A percentile compares a stretch with the other conserved stretches of the same genome.
phyloP scores from a whole-genome alignment of 2,113 vertebrate genomes.

The Daphoenositta chrysoptera region DNA sequence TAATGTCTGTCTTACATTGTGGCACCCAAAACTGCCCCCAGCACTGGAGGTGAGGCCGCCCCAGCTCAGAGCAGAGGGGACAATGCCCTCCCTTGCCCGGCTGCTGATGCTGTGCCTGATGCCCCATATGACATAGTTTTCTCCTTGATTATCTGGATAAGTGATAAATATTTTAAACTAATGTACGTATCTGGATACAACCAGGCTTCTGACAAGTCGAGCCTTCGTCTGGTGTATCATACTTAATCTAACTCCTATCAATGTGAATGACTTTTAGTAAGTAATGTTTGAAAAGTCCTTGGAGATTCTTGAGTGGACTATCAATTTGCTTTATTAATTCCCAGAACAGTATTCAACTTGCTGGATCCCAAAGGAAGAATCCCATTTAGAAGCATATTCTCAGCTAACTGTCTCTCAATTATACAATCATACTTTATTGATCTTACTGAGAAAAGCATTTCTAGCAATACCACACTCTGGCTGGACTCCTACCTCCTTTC shows the following conservation, averaged over 20 bases:
- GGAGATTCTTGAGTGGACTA: conserved; percentile 16
- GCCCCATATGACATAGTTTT: background rate
- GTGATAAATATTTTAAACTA: background rate
- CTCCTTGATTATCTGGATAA: background rate
- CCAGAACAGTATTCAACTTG: background rate
- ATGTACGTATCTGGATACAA: background rate
- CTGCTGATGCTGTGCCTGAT: background rate
- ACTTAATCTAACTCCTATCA: background rate
- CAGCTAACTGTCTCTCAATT: conserved; percentile 34
- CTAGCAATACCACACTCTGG: background rate
- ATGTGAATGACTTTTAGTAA: background rate
- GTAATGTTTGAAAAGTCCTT: background rate
- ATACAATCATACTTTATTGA: conserved; percentile 12
- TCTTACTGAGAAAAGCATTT: background rate
- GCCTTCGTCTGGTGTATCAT: background rate
- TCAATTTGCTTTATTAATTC: conserved; percentile 41
- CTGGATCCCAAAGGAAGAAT: conserved; percentile 7
- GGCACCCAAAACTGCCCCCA: fast-evolving
- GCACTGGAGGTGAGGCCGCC: fast-evolving
- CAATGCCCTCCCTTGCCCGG: no score
- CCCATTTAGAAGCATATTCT: conserved; percentile 20
- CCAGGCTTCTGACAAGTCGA: background rate
- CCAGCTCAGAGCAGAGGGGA: background rate
- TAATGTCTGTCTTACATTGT: fast-evolving
- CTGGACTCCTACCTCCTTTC: background rate